Percentiles rank a stretch among this genome's conserved stretches.
Evolutionary conservation across 2,797 vertebrate species (phyloP).

Genomic region (Gymnopithys bicolor): DNA sequence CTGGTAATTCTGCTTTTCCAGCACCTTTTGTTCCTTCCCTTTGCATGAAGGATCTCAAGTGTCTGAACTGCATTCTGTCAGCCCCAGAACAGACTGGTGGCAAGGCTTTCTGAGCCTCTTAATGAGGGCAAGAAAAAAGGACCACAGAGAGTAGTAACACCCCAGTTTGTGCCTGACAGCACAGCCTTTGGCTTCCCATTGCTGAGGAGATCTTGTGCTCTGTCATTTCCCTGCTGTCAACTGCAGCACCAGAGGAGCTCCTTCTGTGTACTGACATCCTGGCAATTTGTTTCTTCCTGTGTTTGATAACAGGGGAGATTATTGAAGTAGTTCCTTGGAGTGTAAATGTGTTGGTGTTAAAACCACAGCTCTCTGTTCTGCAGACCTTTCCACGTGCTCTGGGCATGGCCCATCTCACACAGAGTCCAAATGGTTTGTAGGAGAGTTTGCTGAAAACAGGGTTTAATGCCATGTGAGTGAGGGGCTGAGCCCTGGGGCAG

Average conservation of each 20-base stretch:
- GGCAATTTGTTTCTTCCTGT: neutral
- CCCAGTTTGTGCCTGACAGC: neutral
- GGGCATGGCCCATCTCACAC: neutral
- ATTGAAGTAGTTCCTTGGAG: neutral
- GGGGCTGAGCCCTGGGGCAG: neutral
- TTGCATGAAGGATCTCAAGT: neutral
- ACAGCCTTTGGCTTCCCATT: fast-evolving
- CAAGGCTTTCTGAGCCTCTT: neutral
- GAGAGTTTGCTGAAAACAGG: neutral
- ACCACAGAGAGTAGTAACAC: neutral
- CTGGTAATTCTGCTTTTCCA: neutral
- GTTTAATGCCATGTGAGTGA: fast-evolving
- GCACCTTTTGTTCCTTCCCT: neutral
- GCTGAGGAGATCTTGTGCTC: neutral
- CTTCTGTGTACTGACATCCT: neutral
- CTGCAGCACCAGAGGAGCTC: neutral
- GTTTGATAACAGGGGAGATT: neutral
- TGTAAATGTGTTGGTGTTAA: neutral
- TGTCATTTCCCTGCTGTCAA: neutral
- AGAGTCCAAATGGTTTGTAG: neutral
- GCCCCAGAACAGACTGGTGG: neutral
- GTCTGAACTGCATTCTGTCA: neutral
- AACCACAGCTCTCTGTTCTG: neutral
- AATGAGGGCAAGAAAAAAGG: neutral
- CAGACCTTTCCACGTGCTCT: fast-evolving